Conservation (phyloP, 2,113 vertebrate species). For the Crotophaga sulcirostris region DNA sequence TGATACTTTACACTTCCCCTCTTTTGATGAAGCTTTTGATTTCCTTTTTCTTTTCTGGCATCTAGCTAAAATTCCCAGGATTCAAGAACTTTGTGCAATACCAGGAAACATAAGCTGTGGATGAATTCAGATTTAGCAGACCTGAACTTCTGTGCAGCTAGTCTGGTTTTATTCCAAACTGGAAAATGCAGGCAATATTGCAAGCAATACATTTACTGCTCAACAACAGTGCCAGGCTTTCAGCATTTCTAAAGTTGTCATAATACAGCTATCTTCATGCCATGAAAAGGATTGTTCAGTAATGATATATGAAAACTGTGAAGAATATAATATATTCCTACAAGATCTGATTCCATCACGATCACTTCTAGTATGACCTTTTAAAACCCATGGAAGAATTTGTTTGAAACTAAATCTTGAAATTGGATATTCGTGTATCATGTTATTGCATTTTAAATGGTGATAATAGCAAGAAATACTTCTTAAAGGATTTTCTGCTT, state of each 20-base stretch:
- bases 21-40: not conserved
- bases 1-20: not conserved
- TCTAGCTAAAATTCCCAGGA: not conserved
- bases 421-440: not conserved
- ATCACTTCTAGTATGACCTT: not conserved
- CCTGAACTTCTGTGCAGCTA: not conserved
- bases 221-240: not conserved
- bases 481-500: not conserved
- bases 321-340: not conserved
- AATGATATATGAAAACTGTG: not conserved
- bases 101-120: not conserved
- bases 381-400: not conserved
- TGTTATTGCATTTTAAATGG: not conserved
- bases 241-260: not conserved
- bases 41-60: not conserved
- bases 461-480: not conserved
- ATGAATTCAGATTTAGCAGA: not conserved
- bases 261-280: not conserved
- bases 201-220: not conserved
- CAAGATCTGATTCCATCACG: not conserved
- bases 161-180: not conserved
- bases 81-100: not conserved
- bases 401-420: not conserved
- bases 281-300: not conserved
- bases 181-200: not conserved